phyloP scores from a whole-genome alignment of 2,888 invertebrate species.

The Chloroclystis v-ata region DNA sequence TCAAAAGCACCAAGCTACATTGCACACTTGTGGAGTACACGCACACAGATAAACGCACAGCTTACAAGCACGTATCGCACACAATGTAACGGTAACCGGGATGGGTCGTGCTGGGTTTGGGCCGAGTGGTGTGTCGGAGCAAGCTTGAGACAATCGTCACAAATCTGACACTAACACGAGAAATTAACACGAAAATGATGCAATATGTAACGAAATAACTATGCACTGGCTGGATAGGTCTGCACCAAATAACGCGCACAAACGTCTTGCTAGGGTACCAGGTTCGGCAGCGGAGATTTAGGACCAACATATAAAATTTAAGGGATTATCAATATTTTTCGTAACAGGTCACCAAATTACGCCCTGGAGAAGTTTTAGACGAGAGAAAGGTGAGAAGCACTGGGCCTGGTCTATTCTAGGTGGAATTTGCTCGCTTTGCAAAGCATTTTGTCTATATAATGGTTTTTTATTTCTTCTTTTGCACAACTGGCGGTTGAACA shows the following conservation, averaged over 20 bases:
- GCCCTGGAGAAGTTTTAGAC: conserved; percentile 95
- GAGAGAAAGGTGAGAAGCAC: conserved; percentile 92
- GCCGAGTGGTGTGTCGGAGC: conserved; percentile 51
- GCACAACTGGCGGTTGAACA: conserved; percentile 42
- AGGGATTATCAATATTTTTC: conserved; percentile 72
- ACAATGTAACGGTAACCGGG: conserved; percentile 57
- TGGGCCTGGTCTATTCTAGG: conserved; percentile 73
- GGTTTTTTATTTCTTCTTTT: conserved; percentile 42
- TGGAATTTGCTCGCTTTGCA: conserved; percentile 76
- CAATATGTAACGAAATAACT: conserved; percentile 68
- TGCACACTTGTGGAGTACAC: conserved; percentile 69
- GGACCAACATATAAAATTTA: conserved; percentile 47
- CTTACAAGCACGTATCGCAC: conserved; percentile 73
- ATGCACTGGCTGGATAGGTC: conserved; percentile 63
- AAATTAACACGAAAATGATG: conserved; percentile 59
- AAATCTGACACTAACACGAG: conserved; percentile 62
- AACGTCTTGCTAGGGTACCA: conserved; percentile 45
- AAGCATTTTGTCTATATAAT: conserved; percentile 64
- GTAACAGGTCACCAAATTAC: conserved; percentile 90
- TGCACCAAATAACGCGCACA: conserved; percentile 60
- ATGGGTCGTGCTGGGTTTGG: conserved; percentile 34
- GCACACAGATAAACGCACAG: conserved; percentile 73
- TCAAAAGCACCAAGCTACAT: conserved; percentile 66
- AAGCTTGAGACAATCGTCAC: conserved; percentile 52
- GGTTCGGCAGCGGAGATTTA: conserved; percentile 74